Evolutionary conservation across 2,888 invertebrate genomes (phyloP).

Genomic region (Acleris cristana): DNA sequence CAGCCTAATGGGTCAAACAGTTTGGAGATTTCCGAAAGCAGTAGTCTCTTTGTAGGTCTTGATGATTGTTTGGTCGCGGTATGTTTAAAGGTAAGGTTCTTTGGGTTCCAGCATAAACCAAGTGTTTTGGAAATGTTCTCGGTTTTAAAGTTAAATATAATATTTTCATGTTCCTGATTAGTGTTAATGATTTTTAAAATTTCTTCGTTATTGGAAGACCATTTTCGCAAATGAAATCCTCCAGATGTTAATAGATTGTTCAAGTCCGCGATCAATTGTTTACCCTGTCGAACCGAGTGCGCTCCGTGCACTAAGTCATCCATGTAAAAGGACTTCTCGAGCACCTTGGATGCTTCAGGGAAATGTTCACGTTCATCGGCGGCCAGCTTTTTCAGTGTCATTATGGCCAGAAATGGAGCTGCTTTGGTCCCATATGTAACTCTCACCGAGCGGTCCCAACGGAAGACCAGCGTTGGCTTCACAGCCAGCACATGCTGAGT

Average conservation of each 20-base stretch:
- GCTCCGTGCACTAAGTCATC: too few species aligned
- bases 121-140: constrained; percentile 32
- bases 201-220: not conserved
- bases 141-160: constrained; percentile 30
- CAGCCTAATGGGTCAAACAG: constrained; percentile 17
- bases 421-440: constrained; percentile 7
- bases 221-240: too few species aligned
- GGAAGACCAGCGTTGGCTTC: too few species aligned
- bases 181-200: not conserved
- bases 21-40: constrained; percentile 13
- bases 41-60: constrained; percentile 27
- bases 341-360: constrained; percentile 13
- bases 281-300: too few species aligned
- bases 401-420: constrained; percentile 10
- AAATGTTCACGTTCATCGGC: constrained; percentile 10
- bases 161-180: not conserved
- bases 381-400: constrained; percentile 2
- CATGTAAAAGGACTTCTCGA: too few species aligned
- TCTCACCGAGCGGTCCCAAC: too few species aligned
- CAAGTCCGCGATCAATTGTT: too few species aligned
- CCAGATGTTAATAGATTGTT: too few species aligned
- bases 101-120: constrained; percentile 37
- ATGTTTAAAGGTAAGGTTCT: constrained; percentile 14
- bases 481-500: too few species aligned
- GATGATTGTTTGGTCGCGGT: not conserved